A percentile compares a stretch with the other conserved stretches of the same genome.
Evolutionary conservation across 37 sponge, comb jelly and placozoan species (phyloP).

Genomic region (Diacarnus erythraeanus): DNA sequence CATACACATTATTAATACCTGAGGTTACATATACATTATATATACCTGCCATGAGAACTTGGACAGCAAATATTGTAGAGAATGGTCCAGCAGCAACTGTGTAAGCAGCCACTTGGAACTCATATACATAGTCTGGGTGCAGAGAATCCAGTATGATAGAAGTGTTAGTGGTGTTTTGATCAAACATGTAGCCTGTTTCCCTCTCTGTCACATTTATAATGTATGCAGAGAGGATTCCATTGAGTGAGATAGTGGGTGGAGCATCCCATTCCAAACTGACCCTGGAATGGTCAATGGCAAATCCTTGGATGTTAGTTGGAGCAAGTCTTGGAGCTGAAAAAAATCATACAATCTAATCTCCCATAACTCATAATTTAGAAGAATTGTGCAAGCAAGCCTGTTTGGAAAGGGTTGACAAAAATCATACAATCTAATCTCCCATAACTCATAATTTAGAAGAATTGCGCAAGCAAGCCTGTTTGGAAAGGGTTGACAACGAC

Average conservation of each 20-base stretch:
- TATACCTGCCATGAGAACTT: conserved; percentile 1
- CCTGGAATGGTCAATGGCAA: conserved; percentile 7
- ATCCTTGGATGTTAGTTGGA: background rate
- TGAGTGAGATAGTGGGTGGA: background rate
- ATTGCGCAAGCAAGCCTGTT: too few species aligned
- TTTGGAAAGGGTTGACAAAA: too few species aligned
- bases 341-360: too few species aligned
- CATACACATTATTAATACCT: too few species aligned
- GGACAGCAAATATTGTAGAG: background rate
- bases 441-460: too few species aligned
- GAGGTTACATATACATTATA: background rate
- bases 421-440: too few species aligned
- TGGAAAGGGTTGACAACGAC: too few species aligned
- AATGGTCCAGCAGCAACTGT: conserved; percentile 15
- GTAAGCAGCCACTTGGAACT: conserved; percentile 10
- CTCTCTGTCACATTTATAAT: conserved; percentile 4
- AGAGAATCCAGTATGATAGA: background rate
- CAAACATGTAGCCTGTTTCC: background rate
- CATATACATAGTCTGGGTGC: conserved; percentile 16
- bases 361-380: too few species aligned
- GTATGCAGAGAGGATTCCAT: conserved; percentile 18
- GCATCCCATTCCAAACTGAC: conserved; percentile 1
- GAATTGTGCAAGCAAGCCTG: too few species aligned
- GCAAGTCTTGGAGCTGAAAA: conserved; percentile 22
- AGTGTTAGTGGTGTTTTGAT: background rate